Conservation (phyloP, 2,113 vertebrate species). For the western clawed frog (Xenopus tropicalis) region UCB_Xtro_10.0 CM004443.2:50636501-50637000, state of each 20-base stretch:
- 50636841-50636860: slow-evolving; percentile 69
- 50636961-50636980: background rate
- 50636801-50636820: background rate
- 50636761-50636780: background rate
- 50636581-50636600: too few species aligned
- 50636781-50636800: background rate
- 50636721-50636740: slow-evolving; percentile 1
- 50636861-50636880: slow-evolving; percentile 75
- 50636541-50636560: too few species aligned
- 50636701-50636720: background rate
- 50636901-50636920: slow-evolving; percentile 66
- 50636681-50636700: background rate
- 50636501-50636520: too few species aligned
- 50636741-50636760: background rate
- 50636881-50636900: slow-evolving; percentile 69
- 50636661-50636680: background rate
- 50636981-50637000: background rate
- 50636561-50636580: too few species aligned
- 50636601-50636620: too few species aligned
- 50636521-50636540: too few species aligned
- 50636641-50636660: too few species aligned
- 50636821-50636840: slow-evolving; percentile 61
- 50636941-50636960: background rate
- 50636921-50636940: slow-evolving; percentile 33
- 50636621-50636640: too few species aligned